Evolutionary conservation across 2,797 vertebrate species (phyloP).

Genomic region (Catharus ustulatus): DNA sequence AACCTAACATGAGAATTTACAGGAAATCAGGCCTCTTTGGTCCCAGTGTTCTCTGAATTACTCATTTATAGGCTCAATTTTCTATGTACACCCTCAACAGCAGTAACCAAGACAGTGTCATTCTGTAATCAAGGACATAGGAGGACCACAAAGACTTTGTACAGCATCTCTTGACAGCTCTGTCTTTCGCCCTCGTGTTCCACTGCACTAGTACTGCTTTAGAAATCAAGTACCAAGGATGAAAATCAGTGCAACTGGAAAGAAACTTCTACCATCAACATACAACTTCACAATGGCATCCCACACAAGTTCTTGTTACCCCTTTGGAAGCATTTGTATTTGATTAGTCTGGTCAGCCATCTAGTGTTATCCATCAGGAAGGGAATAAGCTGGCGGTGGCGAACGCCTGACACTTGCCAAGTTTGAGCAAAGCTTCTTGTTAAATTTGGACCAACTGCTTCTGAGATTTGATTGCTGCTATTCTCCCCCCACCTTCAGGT

Average conservation of each 20-base stretch:
- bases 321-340: background rate
- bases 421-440: background rate
- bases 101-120: background rate
- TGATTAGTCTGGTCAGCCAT: background rate
- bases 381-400: background rate
- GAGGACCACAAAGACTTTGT: background rate
- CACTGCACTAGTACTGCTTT: background rate
- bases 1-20: slow-evolving; percentile 11
- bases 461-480: background rate
- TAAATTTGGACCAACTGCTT: background rate
- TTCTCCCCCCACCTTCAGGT: background rate
- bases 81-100: background rate
- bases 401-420: background rate
- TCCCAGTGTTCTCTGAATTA: background rate
- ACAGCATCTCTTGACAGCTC: background rate
- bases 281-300: background rate
- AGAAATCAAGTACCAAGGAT: background rate
- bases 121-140: background rate
- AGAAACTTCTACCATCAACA: background rate
- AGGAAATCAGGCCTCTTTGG: slow-evolving; percentile 29
- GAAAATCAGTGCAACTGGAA: background rate
- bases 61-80: background rate
- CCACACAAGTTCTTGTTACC: background rate
- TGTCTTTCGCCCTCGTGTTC: rapidly evolving
- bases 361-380: background rate